phyloP scores from a whole-genome alignment of 2,888 invertebrate genomes.

The Polyploca ridens region DNA sequence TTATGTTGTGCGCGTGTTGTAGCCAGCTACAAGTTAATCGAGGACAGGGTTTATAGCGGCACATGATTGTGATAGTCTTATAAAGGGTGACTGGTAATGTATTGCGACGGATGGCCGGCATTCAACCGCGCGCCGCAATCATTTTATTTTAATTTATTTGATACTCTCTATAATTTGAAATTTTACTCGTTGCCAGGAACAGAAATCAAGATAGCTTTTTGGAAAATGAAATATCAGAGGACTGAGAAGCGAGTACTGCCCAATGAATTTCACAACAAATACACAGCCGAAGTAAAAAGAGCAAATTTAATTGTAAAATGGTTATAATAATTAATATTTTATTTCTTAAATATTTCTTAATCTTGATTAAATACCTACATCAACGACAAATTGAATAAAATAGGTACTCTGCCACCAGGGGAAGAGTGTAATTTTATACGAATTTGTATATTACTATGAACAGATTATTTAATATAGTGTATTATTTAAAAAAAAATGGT shows the following conservation, averaged over 20 bases:
- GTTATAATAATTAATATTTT: no score
- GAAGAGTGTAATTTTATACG: no score
- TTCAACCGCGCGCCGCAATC: slow-evolving; percentile 33
- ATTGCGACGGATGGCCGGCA: slow-evolving; percentile 49
- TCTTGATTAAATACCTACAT: no score
- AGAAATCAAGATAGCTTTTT: not conserved
- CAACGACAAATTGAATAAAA: not conserved
- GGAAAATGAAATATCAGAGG: not conserved
- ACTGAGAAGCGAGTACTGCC: not conserved
- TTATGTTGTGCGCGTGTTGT: slow-evolving; percentile 49
- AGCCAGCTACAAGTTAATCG: slow-evolving; percentile 56
- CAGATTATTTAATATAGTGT: no score
- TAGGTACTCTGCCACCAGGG: not conserved
- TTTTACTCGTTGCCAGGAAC: not conserved
- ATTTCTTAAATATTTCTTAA: no score
- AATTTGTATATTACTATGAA: no score
- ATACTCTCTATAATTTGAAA: not conserved
- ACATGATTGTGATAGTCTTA: slow-evolving; percentile 67
- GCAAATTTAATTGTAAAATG: no score
- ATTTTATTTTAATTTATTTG: slow-evolving; percentile 14
- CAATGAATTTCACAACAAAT: not conserved
- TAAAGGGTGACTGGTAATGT: slow-evolving; percentile 64
- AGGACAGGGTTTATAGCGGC: slow-evolving; percentile 58
- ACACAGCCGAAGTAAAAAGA: not conserved
- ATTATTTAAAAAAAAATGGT: no score